Base-by-base conservation (phyloP, 1,140 invertebrate genomes). In the Helicorthomorpha holstii region DNA sequence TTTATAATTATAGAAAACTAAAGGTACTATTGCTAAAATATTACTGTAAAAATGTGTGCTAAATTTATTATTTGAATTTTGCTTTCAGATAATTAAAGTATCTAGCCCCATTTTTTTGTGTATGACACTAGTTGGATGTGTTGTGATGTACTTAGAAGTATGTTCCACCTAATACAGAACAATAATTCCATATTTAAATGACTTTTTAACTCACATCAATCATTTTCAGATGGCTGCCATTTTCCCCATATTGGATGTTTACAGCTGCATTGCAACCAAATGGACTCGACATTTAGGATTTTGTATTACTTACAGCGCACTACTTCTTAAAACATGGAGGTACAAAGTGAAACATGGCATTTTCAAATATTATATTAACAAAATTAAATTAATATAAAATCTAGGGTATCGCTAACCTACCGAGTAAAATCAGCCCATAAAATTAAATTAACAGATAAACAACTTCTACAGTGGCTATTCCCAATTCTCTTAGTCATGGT, bases 261-360 rank as follows among this genome's bases (percentile, higher is more conserved):
- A 78, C 55, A 80, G 80, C 19, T 93, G 89, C 61, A 81, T 90
- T 53, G 81, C 83, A 0, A 89, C 85, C 1, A 90, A 91, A 66
- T 92, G 87, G 87, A 84, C 83, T 0, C 72, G 85, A 24, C 85
- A 92, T 65, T 75, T 92, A 64, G 89, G 89, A 4, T 93, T 93
- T 63, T 87, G 84, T 60, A 77, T 92, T 27, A 89, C 87, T 10
- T 92, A 91, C 64, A 90, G 85, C 10, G 85, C 88, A 1, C 67
- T 93, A 26, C 72, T 92, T 2, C 85, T 93, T 78, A 93, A 93
- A 69, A 90, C 88, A 2, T 92, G 87, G 86, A 77, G 85, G 85
- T 85, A 69, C 67, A 53, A n/a, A n/a, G n/a, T n/a, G n/a, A n/a
- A n/a, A n/a, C n/a, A n/a, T n/a, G n/a, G n/a, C n/a, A n/a, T n/a